Conservation (phyloP, 2,113 vertebrate genomes). For the Ifrita kowaldi region DNA sequence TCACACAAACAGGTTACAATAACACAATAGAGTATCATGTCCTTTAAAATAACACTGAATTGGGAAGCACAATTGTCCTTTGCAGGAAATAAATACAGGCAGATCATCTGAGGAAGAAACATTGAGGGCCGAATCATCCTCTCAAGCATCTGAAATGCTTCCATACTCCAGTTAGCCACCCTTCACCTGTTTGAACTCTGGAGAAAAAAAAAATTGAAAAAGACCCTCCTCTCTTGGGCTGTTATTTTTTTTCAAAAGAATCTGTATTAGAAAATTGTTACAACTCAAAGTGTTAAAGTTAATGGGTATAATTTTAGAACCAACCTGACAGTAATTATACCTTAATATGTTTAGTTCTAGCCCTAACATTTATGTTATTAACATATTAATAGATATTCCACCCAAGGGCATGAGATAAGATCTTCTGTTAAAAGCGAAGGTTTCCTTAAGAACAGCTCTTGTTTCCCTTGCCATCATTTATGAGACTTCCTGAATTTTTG, state of each 20-base stretch:
- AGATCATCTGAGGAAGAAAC: background rate
- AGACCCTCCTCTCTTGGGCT: background rate
- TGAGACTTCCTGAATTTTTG: background rate
- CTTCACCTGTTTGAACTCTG: background rate
- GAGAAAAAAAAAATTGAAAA: background rate
- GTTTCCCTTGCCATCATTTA: background rate
- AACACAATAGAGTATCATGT: background rate
- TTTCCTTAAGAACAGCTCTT: background rate
- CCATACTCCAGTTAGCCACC: background rate
- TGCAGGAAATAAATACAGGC: background rate
- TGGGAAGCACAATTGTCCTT: background rate
- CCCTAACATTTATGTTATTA: background rate
- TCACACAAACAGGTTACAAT: background rate
- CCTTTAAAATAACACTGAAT: background rate
- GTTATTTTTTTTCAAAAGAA: background rate
- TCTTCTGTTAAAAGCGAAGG: background rate
- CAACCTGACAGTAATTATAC: background rate
- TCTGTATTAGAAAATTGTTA: background rate
- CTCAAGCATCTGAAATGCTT: background rate
- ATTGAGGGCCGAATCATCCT: background rate
- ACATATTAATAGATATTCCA: background rate
- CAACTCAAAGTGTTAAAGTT: background rate
- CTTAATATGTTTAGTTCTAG: background rate
- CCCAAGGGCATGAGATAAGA: background rate
- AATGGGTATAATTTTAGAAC: background rate